Percentiles rank a stretch among this genome's conserved stretches.
phyloP scores from a whole-genome alignment of 2,888 invertebrate genomes.

The Trilocha varians region DNA sequence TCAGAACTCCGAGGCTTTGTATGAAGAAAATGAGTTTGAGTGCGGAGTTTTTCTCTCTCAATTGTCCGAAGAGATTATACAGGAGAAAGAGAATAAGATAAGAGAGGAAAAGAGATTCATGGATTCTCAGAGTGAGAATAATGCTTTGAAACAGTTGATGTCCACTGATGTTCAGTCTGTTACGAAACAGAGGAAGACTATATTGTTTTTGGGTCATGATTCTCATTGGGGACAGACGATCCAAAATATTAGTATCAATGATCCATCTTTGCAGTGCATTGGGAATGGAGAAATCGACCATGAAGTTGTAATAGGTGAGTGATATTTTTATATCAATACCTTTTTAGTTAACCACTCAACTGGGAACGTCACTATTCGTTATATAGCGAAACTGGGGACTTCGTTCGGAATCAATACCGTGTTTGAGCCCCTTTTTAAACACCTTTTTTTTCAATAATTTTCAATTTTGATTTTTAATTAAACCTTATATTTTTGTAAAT shows the following conservation, averaged over 20 bases:
- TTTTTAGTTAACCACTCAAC: too few relatives aligned
- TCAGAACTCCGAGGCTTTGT: conserved; percentile 23
- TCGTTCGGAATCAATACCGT: too few relatives aligned
- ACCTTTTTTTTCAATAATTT: too few relatives aligned
- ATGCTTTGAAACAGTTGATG: conserved; percentile 56
- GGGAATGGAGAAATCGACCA: conserved; percentile 22
- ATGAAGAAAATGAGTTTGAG: conserved; percentile 47
- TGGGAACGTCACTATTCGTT: too few relatives aligned
- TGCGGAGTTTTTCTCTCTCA: conserved; percentile 48
- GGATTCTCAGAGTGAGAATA: conserved; percentile 36
- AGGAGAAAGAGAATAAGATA: conserved; percentile 35
- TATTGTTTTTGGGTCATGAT: conserved; percentile 48
- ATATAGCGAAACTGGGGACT: too few relatives aligned
- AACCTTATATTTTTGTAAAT: too few relatives aligned
- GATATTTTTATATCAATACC: too few relatives aligned
- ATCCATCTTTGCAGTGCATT: conserved; percentile 39
- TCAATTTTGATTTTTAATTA: too few relatives aligned
- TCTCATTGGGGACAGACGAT: conserved; percentile 50
- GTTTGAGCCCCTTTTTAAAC: too few relatives aligned
- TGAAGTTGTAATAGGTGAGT: conserved; percentile 40
- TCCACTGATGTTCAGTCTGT: conserved; percentile 45
- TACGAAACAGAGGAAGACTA: conserved; percentile 52
- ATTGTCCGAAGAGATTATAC: conserved; percentile 42
- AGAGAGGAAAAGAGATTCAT: conserved; percentile 34
- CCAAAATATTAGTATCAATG: conserved; percentile 54